Evolutionary conservation across 2,797 vertebrate species (phyloP).

Genomic region (Sparidentex hasta): DNA sequence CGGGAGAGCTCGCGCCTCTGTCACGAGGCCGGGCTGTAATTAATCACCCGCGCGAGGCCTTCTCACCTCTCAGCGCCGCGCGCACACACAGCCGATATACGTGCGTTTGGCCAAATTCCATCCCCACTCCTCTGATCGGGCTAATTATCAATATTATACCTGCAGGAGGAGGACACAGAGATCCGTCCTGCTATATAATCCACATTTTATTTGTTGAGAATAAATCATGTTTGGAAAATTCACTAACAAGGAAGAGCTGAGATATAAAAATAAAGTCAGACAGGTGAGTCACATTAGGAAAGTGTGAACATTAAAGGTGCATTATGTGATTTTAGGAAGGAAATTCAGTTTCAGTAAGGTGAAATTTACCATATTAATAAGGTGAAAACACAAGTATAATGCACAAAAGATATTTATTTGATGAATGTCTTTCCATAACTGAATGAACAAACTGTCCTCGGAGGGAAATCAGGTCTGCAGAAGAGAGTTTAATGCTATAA

Average conservation of each 20-base stretch:
- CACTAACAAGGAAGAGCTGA: neutral
- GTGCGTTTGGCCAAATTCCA: constrained; percentile 70
- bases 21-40: constrained; percentile 81
- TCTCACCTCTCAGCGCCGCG: constrained; percentile 76
- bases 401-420: no score
- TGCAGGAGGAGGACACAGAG: constrained; percentile 27
- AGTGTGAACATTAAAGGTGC: neutral
- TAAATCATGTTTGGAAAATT: neutral
- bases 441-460: no score
- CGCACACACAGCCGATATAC: constrained; percentile 67
- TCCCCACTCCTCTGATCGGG: constrained; percentile 68
- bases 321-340: no score
- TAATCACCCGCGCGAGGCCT: constrained; percentile 83
- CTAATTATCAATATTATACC: constrained; percentile 77
- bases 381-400: no score
- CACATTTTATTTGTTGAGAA: no score
- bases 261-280: neutral
- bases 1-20: constrained; percentile 75
- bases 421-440: no score
- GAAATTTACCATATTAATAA: no score
- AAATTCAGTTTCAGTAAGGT: no score
- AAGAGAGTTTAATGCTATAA: no score
- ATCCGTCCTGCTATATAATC: no score
- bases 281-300: neutral
- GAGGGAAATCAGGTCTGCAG: no score